Evolutionary conservation across 2,888 invertebrate species (phyloP), one percentile per base, ranked within the genome.

Genomic region (Eupithecia subumbrata): DNA sequence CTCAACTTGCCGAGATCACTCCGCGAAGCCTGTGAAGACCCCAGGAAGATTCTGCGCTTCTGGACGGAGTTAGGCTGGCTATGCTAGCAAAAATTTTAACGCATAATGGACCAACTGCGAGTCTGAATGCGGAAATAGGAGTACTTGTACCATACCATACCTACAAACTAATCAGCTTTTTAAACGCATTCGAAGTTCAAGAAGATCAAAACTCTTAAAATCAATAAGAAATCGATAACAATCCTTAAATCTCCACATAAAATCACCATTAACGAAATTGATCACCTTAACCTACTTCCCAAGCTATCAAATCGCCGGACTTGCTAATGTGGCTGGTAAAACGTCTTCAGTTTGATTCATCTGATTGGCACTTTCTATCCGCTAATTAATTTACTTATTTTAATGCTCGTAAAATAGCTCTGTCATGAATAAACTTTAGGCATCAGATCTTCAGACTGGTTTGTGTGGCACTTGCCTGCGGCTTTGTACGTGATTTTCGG

Each of bases 331-430:
- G 77, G 74, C 76, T 74, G 45, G 72, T 72, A 78, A 45, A 14
- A 72, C 80, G 72, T 82, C 80, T 80, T 78, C 79, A 79, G 63
- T 60, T 60, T 76, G 25, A 43, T 43, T 25, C 43, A 68, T 43
- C 68, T 73, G 75, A 79, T 75, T 68, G 76, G 66, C 74, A 76
- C 81, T 83, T 80, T 82, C 82, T 77, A 80, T 81, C 81, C 81
- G 81, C 73, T 78, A 77, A 80, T 82, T 82, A 79, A 81, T 82
- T 76, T 78, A 76, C 73, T 76, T 77, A 79, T 78, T 77, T 79
- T 76, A 72, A 78, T 78, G 67, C 72, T 70, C 76, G 76, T 78
- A 77, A 82, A 81, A 80, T 76, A 71, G 75, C 72, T 79, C 71
- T 64, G 64, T 18, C 3, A 64, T 16, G 63, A 30, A 56, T 22